Conservation (phyloP, 1,140 invertebrate genomes). For the Platorchestia sp. region DNA sequence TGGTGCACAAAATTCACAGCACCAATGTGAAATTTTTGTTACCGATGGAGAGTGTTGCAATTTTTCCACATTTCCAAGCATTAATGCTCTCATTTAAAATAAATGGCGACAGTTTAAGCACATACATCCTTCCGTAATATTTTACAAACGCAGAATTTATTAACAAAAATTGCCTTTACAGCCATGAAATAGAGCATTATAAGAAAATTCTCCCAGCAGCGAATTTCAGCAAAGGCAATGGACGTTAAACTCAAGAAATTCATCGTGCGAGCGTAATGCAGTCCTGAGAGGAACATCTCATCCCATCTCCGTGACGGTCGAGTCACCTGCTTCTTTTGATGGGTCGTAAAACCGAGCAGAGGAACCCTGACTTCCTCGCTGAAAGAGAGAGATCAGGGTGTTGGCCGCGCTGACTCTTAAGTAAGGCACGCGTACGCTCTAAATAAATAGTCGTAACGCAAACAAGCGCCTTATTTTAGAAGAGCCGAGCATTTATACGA, state of each 20-base stretch:
- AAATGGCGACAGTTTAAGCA: too few species aligned
- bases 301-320: background rate
- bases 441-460: background rate
- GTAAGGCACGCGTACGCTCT: background rate
- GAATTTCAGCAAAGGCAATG: background rate
- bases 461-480: background rate
- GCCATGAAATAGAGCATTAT: background rate
- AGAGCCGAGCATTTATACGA: background rate
- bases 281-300: background rate
- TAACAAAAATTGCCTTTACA: background rate
- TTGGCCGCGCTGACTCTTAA: background rate
- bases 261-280: background rate
- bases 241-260: background rate
- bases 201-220: background rate
- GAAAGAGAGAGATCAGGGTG: constrained; percentile 24
- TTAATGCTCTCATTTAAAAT: too few species aligned
- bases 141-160: background rate
- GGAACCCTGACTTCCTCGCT: background rate
- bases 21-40: background rate
- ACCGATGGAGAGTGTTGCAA: background rate
- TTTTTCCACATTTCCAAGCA: too few species aligned
- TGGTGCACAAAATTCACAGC: too few species aligned
- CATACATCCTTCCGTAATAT: background rate
- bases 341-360: constrained; percentile 29
- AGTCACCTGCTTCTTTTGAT: constrained; percentile 19